Percentiles rank a stretch among this genome's conserved stretches.
Evolutionary conservation across 2,113 vertebrate species (phyloP).

Genomic region (Tychaedon coryphoeus): DNA sequence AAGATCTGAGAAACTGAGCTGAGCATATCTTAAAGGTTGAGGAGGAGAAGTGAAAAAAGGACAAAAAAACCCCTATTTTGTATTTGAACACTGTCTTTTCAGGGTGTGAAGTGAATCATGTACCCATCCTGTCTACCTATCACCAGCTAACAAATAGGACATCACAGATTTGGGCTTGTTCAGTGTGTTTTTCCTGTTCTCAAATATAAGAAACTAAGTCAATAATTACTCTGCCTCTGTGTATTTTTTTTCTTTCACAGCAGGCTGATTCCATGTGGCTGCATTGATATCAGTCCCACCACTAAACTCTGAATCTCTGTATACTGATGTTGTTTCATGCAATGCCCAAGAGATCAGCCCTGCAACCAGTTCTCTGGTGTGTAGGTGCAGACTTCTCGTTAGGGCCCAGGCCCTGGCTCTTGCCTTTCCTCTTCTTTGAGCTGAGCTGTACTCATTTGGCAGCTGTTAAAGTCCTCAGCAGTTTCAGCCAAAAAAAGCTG

Average conservation of each 20-base stretch:
- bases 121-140: background rate
- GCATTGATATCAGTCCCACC: background rate
- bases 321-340: background rate
- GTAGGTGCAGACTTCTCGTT: background rate
- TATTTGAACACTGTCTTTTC: background rate
- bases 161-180: background rate
- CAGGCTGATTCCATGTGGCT: background rate
- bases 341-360: background rate
- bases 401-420: background rate
- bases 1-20: background rate
- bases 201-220: constrained; percentile 21
- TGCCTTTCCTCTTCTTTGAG: background rate
- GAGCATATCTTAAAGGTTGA: background rate
- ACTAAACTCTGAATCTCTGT: background rate
- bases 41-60: background rate
- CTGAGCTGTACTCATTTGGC: background rate
- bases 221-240: constrained; percentile 28
- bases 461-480: background rate
- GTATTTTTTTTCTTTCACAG: background rate
- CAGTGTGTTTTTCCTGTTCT: background rate
- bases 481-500: background rate
- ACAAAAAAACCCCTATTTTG: background rate
- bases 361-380: background rate
- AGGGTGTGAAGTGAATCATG: background rate
- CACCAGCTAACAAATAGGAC: background rate